A percentile compares a stretch with the other conserved stretches of the same genome.
phyloP scores from a whole-genome alignment of 2,113 vertebrate species.

The Epinephelus fuscoguttatus region DNA sequence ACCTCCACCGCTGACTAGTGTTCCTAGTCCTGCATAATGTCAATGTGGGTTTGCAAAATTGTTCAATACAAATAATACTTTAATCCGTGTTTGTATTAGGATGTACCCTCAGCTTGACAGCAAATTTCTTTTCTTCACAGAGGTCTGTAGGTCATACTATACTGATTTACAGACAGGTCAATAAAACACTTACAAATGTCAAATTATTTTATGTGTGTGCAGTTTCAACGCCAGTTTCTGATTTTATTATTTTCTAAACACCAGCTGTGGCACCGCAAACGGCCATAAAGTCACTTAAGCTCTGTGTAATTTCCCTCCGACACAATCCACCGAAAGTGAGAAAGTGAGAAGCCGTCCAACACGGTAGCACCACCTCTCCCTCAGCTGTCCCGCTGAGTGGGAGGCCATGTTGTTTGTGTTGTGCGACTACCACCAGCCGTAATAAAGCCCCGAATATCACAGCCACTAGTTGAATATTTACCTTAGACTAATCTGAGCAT shows the following conservation, averaged over 20 bases:
- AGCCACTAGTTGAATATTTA: conserved; percentile 71
- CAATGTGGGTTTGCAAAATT: neutral
- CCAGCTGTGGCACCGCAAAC: conserved; percentile 51
- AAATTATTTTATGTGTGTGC: conserved; percentile 18
- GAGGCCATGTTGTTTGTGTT: conserved; percentile 76
- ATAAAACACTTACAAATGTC: conserved; percentile 32
- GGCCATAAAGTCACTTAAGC: conserved; percentile 55
- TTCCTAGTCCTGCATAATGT: too few relatives aligned
- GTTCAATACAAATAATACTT: neutral
- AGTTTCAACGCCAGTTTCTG: conserved; percentile 24
- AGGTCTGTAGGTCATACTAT: neutral
- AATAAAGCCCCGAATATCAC: conserved; percentile 72
- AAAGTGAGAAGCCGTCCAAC: conserved; percentile 69
- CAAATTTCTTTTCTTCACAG: neutral
- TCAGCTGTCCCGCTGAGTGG: conserved; percentile 63
- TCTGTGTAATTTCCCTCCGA: conserved; percentile 60
- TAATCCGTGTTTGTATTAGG: neutral
- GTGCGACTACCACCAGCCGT: conserved; percentile 63
- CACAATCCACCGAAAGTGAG: conserved; percentile 73
- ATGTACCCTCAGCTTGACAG: neutral
- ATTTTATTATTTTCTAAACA: conserved; percentile 44
- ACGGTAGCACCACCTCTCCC: conserved; percentile 70
- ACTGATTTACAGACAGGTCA: conserved; percentile 4
- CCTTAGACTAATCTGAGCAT: conserved; percentile 72
- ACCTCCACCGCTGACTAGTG: too few relatives aligned